phyloP scores from a whole-genome alignment of 2,888 invertebrate genomes.

The Didymodactylos carnosus region DNA sequence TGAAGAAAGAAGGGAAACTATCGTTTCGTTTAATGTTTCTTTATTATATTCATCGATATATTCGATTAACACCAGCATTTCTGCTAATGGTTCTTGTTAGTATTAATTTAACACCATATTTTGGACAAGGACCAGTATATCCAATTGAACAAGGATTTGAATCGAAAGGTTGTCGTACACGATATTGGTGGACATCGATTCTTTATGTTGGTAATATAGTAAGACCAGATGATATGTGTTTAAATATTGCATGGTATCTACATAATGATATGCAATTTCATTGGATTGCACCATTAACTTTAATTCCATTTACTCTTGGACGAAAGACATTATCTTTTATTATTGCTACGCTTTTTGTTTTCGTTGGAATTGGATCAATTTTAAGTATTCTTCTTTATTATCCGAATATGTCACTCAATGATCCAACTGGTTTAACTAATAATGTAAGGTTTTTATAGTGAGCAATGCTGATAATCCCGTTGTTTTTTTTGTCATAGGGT shows the following conservation, averaged over 20 bases:
- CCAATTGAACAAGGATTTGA: conserved; percentile 1
- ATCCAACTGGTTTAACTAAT: background rate
- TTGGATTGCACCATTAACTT: conserved; percentile 17
- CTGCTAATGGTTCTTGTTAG: background rate
- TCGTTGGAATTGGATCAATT: too few relatives aligned
- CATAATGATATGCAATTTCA: conserved; percentile 18
- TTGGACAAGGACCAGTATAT: conserved; percentile 3
- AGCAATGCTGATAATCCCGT: background rate
- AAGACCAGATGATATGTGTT: conserved; percentile 12
- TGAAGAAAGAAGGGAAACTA: background rate
- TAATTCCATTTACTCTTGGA: conserved; percentile 14
- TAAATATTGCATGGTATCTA: conserved; percentile 18
- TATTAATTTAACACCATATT: background rate
- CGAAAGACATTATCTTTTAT: background rate
- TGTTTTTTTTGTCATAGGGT: too few relatives aligned
- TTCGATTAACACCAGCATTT: conserved; percentile 3
- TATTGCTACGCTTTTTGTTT: background rate
- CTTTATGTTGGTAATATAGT: conserved; percentile 17
- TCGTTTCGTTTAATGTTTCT: background rate
- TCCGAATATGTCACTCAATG: background rate
- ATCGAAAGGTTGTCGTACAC: conserved; percentile 1
- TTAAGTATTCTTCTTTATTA: background rate
- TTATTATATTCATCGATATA: background rate
- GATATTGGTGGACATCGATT: conserved; percentile 17
- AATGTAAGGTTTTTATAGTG: too few relatives aligned